Conservation (phyloP, 1,140 invertebrate genomes). For the Brachystomella parvula region DNA sequence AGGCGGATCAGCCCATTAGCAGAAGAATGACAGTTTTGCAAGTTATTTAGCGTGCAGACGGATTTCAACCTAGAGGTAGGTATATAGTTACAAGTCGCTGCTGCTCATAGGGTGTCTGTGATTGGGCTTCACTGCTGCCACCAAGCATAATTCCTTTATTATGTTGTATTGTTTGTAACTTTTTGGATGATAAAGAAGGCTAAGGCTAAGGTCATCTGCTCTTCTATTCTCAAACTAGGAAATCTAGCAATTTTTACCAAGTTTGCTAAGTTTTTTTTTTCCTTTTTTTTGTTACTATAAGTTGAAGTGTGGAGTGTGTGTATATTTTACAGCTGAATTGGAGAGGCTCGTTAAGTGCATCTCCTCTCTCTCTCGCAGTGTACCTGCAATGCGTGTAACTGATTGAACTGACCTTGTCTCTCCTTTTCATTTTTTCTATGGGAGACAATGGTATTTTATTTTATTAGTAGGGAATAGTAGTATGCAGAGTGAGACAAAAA, state of each 20-base stretch:
- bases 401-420: slow-evolving; percentile 5
- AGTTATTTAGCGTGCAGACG: not conserved
- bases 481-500: not conserved
- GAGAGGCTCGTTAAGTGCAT: not conserved
- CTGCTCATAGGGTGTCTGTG: too few species aligned
- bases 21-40: not conserved
- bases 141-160: not conserved
- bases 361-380: not conserved
- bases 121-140: too few species aligned
- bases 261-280: not conserved
- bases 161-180: not conserved
- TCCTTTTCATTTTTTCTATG: not conserved
- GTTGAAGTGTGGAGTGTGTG: not conserved
- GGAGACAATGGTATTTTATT: not conserved
- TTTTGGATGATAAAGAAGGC: not conserved
- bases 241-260: slow-evolving; percentile 2
- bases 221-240: not conserved
- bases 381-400: not conserved
- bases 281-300: not conserved
- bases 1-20: not conserved
- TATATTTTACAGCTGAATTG: not conserved
- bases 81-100: too few species aligned
- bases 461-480: too few species aligned
- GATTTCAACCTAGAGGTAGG: not conserved
- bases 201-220: slow-evolving; percentile 4